phyloP scores from a whole-genome alignment of 2,797 vertebrate species.

The Cercopithecus petaurista region DNA sequence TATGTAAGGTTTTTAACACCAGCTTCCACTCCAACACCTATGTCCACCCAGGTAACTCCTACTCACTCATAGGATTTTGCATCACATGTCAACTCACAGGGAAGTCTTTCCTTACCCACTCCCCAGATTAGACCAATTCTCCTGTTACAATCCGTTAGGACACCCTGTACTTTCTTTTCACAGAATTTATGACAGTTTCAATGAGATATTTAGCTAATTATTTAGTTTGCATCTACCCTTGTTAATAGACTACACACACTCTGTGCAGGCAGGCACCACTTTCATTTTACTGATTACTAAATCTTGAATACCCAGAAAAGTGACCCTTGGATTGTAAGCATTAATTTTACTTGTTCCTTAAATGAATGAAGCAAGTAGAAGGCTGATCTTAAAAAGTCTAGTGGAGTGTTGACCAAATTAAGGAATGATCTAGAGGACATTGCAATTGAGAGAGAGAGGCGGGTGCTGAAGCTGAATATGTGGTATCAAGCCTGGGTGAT shows the following conservation, averaged over 20 bases:
- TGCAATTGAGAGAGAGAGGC: not conserved
- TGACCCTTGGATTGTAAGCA: not conserved
- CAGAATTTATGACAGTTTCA: not conserved
- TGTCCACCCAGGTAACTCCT: not conserved
- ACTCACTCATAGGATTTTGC: not conserved
- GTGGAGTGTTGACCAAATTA: not conserved
- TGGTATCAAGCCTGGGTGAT: not conserved
- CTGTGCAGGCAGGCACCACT: not conserved
- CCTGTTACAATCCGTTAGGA: not conserved
- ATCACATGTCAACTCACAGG: not conserved
- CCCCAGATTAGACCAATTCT: not conserved
- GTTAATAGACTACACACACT: not conserved
- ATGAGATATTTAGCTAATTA: not conserved
- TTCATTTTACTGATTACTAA: not conserved
- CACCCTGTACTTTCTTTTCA: not conserved
- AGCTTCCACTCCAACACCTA: not conserved
- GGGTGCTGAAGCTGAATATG: not conserved
- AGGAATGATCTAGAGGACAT: not conserved
- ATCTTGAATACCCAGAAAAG: not conserved
- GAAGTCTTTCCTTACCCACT: not conserved
- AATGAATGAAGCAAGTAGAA: not conserved
- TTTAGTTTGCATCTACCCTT: not conserved
- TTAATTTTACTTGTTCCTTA: not conserved
- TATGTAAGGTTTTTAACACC: not conserved
- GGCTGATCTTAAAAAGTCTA: not conserved